A percentile compares a stretch with the other conserved stretches of the same genome.
Evolutionary conservation across 2,113 vertebrate species (phyloP).

Genomic region (Clarias gariepinus): DNA sequence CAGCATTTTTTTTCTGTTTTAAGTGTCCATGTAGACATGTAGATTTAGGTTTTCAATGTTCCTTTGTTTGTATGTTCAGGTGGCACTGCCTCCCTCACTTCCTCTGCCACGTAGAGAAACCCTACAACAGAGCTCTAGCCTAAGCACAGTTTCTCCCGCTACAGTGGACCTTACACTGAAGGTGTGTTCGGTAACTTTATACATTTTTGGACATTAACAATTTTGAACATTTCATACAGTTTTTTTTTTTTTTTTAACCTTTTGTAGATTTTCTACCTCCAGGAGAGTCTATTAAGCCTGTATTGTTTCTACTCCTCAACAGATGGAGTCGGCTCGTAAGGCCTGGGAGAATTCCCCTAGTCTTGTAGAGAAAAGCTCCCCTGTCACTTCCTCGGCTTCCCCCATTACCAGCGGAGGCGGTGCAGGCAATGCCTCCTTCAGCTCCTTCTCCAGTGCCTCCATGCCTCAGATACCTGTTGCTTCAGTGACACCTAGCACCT

Average conservation of each 20-base stretch:
- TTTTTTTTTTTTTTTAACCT: too few species aligned
- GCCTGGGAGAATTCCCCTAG: conserved; percentile 98
- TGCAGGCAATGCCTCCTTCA: conserved; percentile 82
- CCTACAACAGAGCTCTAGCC: conserved; percentile 91
- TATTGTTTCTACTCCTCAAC: conserved; percentile 29
- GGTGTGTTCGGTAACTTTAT: conserved; percentile 65
- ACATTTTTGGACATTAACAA: neutral
- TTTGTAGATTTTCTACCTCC: neutral
- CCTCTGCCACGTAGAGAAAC: conserved; percentile 92
- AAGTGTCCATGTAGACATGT: neutral
- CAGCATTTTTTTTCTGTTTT: too few species aligned
- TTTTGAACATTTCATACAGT: neutral
- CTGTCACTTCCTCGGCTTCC: conserved; percentile 86
- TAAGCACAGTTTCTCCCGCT: conserved; percentile 93
- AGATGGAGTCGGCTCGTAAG: conserved; percentile 99
- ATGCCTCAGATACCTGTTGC: conserved; percentile 96
- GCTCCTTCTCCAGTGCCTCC: conserved; percentile 91
- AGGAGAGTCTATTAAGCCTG: neutral
- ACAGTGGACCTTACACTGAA: conserved; percentile 97
- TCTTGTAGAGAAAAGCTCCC: conserved; percentile 88
- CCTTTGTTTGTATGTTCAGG: conserved; percentile 74
- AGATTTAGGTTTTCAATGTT: neutral
- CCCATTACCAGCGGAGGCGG: conserved; percentile 77
- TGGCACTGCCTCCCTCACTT: conserved; percentile 90
- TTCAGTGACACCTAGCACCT: conserved; percentile 94